Evolutionary conservation across 2,113 vertebrate species (phyloP), one percentile per base, ranked within the genome.

Genomic region (Larimichthys polyactis): DNA sequence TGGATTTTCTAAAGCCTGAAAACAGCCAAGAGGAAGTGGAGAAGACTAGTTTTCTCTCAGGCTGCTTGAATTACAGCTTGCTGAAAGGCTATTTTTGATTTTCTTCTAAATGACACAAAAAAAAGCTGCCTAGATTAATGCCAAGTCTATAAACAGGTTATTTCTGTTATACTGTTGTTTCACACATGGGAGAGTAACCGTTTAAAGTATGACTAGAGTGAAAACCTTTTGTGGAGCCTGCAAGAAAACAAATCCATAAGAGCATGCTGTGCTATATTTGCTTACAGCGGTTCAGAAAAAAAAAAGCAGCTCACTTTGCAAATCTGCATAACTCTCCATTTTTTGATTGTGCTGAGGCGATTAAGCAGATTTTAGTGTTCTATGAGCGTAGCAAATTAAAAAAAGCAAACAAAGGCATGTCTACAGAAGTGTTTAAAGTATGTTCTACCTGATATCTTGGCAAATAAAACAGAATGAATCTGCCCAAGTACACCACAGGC

Each of bases 181-280:
- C 46, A 67, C 22, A 52, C 1, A 48, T 19, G 20, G 58, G 16
- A 51, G 76, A 54, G 51, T 63, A 73, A 73, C 27, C 16, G 8
- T 12, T 22, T 9, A 59, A 77, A 66, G 73, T 77, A 57, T 68
- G 71, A 68, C 48, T 15, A 55, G 54, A 74, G 20, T 15, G 11
- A 15, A 46, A 65, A 51, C 0, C 14, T 32, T 27, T 48, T 0
- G 0, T 71, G 15, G 59, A 71, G 40, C 60, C 71, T 66, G 36
- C 32, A 60, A 72, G 32, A 40, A 75, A 75, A 70, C 43, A 71
- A 78, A 78, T 32, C 44, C 62, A 87, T 24, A 55, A 64, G 11
- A 79, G 62, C 80, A 80, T 71, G 81, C 76, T 58, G 54, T 64
- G 52, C 6, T 51, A 12, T 3, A 0, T 11, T 65, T 16, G n/a